Evolutionary conservation across 2,797 vertebrate genomes (phyloP).

Genomic region (Aselliscus stoliczkanus): DNA sequence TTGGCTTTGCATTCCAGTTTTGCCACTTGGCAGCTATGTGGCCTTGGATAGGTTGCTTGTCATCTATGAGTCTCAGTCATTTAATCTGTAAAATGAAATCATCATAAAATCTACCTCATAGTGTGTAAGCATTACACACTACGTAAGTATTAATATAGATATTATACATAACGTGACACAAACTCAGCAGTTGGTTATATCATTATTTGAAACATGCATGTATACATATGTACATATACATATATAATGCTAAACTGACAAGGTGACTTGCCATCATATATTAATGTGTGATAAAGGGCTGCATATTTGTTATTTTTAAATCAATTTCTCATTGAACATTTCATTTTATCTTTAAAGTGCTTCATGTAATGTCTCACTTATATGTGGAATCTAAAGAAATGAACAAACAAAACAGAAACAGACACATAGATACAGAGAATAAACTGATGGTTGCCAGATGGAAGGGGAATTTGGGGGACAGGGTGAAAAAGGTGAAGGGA

Average conservation of each 20-base stretch:
- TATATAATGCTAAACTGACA: neutral
- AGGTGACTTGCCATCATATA: neutral
- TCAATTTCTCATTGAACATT: neutral
- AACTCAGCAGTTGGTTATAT: neutral
- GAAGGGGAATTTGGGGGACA: no score
- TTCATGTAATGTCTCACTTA: neutral
- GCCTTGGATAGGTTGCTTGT: neutral
- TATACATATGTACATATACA: neutral
- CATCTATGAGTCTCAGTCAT: neutral
- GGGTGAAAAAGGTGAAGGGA: no score
- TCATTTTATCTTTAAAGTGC: conserved; percentile 4
- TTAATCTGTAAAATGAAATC: neutral
- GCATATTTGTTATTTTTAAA: neutral
- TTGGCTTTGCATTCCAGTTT: neutral
- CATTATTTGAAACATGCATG: neutral
- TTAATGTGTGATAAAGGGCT: neutral
- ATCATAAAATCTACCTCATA: neutral
- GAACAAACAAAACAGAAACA: no score
- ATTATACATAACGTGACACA: neutral
- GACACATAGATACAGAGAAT: no score
- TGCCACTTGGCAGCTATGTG: neutral
- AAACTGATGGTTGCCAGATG: no score
- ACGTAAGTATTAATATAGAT: neutral
- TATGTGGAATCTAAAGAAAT: no score
- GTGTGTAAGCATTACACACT: no score